Evolutionary conservation across 2,888 invertebrate species (phyloP).

Genomic region (Deroplatys truncata): DNA sequence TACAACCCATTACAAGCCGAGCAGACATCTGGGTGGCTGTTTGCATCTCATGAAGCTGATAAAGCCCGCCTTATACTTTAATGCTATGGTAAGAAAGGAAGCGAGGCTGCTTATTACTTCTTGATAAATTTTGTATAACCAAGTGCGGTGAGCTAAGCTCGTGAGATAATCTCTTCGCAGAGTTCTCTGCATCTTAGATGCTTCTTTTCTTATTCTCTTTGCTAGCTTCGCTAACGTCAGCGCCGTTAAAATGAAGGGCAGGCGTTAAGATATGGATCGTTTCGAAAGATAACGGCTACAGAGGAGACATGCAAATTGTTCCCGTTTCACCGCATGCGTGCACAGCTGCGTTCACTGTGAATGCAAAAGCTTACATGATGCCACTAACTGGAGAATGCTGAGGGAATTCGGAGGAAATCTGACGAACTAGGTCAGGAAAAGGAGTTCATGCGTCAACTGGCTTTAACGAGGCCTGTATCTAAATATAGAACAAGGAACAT

Average conservation of each 20-base stretch:
- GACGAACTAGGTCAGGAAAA: not conserved
- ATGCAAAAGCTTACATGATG: not conserved
- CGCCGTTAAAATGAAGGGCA: not conserved
- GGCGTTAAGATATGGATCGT: not conserved
- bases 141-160: not conserved
- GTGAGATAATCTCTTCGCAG: not conserved
- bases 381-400: not conserved
- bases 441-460: not conserved
- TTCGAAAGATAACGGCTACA: not conserved
- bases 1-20: too few species aligned
- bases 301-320: not conserved
- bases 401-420: not conserved
- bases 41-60: not conserved
- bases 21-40: too few species aligned
- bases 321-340: not conserved
- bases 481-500: not conserved
- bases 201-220: not conserved
- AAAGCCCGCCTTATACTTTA: not conserved
- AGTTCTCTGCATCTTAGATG: not conserved
- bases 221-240: not conserved
- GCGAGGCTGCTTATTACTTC: not conserved
- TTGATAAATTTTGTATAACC: not conserved
- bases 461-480: not conserved
- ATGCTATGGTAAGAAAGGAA: not conserved
- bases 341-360: not conserved